Evolutionary conservation across 2,113 vertebrate genomes (phyloP), one percentile per base, ranked within the genome.

Genomic region (Psittacus erithacus): DNA sequence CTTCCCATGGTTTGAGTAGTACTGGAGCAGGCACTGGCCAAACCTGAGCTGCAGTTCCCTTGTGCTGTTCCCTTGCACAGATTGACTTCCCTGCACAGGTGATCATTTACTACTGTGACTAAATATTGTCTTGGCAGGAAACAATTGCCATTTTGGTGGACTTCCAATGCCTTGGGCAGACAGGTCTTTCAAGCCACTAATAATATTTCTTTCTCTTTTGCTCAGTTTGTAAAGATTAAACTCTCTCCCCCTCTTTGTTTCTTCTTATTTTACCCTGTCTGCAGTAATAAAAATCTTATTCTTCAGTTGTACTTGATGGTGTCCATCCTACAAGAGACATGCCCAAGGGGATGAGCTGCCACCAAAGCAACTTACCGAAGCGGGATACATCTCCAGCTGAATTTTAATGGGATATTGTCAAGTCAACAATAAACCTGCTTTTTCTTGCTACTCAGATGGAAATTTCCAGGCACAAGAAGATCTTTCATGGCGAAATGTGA

Each of bases 51-150:
- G 39, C 3, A 10, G 33, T 19, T 46, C 13, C 55, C n/a, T 16
- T 4, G 1, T 6, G 63, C 11, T 16, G 27, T 23, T 53, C 59
- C 28, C 62, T 39, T 1, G 1, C 29, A 8, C 19, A 10, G 8
- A 5, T 17, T 31, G 8, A 22, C 18, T 24, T 46, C 46, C 50
- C 35, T 4, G 0, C 55, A 9, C 0, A 0, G n/a, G 18, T 2
- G 2, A 43, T 0, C 38, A 0, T 10, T 43, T 57, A 2, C 33
- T 76, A 17, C 49, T 11, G 7, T 10, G 29, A 24, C 18, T 19
- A 25, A 47, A 16, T 2, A 4, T 0, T 4, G 8, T 8, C 79
- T 53, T 28, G 10, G 65, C 46, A 59, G 65, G 35, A 46, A 59
- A 10, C 33, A 35, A 35, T 24, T 35, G 33, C n/a, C 78, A 11